Evolutionary conservation across 2,888 invertebrate genomes (phyloP).

Genomic region (Corbicula japonica): DNA sequence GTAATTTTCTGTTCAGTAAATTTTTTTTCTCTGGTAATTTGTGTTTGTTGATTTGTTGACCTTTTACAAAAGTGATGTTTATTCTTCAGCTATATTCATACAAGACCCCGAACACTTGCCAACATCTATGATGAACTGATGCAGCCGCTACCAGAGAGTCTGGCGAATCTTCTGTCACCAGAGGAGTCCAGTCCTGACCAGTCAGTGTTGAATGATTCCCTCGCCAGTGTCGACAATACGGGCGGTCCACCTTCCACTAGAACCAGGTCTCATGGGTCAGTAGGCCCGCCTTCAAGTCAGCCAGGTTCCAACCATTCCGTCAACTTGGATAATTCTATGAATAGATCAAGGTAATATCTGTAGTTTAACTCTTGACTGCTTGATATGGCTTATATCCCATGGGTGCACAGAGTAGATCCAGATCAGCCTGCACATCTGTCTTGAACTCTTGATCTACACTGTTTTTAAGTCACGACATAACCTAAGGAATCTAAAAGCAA

Average conservation of each 20-base stretch:
- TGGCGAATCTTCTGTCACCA: slow-evolving; percentile 75
- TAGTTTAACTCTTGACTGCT: not conserved
- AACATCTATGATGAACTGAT: slow-evolving; percentile 81
- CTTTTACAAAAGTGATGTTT: not conserved
- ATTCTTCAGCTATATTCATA: slow-evolving; percentile 73
- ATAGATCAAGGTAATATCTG: slow-evolving; percentile 35
- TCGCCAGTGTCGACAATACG: slow-evolving; percentile 33
- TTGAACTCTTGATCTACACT: too few relatives aligned
- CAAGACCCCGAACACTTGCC: slow-evolving; percentile 74
- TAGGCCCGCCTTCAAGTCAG: slow-evolving; percentile 54
- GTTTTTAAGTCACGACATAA: too few relatives aligned
- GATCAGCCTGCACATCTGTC: not conserved
- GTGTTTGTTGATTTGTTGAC: too few relatives aligned
- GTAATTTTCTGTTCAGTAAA: too few relatives aligned
- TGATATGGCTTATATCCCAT: not conserved
- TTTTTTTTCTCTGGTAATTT: too few relatives aligned
- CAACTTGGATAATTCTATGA: slow-evolving; percentile 42
- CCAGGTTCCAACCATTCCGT: slow-evolving; percentile 56
- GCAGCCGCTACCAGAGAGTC: slow-evolving; percentile 78
- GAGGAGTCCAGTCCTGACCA: slow-evolving; percentile 61
- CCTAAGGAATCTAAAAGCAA: too few relatives aligned
- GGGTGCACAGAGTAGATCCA: not conserved
- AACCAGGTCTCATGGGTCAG: slow-evolving; percentile 59
- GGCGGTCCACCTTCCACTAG: slow-evolving; percentile 55
- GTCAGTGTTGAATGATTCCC: slow-evolving; percentile 64